These are phyloP conservation scores for Bombus consobrinus DNA, from an alignment of 1,140 invertebrate genomes.

Conservation along the genomic window DNA sequence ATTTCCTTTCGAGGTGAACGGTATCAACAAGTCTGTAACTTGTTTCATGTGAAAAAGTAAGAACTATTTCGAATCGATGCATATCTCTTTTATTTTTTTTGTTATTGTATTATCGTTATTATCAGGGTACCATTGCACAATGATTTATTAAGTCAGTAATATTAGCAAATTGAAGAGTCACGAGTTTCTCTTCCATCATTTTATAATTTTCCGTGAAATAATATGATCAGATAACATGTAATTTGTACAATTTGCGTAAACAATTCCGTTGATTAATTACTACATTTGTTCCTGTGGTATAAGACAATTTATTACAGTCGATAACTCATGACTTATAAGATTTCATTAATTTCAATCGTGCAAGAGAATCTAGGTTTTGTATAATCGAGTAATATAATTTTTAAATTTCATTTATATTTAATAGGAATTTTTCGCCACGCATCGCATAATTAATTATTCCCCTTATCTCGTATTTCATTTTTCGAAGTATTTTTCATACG, in stretches of 20 bases:
- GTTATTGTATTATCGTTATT: too few relatives aligned
- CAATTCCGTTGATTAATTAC: background rate
- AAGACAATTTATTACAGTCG: background rate
- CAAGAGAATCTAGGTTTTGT: background rate
- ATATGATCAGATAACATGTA: too few relatives aligned
- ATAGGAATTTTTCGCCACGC: background rate
- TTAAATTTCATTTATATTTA: background rate
- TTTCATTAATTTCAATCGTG: background rate
- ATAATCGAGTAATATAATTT: background rate
- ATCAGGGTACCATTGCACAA: too few relatives aligned
- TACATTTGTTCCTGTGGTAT: background rate
- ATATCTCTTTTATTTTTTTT: too few relatives aligned
- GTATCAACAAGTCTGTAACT: background rate
- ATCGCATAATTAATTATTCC: background rate
- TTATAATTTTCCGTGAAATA: background rate
- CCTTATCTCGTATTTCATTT: too few relatives aligned
- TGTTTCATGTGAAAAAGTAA: background rate
- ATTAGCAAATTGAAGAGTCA: background rate
- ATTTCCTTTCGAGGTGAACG: too few relatives aligned
- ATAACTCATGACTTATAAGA: background rate
- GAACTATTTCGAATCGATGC: background rate
- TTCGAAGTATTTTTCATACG: background rate
- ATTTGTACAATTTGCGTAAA: background rate
- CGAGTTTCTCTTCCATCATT: background rate
- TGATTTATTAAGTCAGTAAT: background rate